Evolutionary conservation across 2,888 invertebrate genomes (phyloP).

Genomic region (Ditylenchus weischeri): DNA sequence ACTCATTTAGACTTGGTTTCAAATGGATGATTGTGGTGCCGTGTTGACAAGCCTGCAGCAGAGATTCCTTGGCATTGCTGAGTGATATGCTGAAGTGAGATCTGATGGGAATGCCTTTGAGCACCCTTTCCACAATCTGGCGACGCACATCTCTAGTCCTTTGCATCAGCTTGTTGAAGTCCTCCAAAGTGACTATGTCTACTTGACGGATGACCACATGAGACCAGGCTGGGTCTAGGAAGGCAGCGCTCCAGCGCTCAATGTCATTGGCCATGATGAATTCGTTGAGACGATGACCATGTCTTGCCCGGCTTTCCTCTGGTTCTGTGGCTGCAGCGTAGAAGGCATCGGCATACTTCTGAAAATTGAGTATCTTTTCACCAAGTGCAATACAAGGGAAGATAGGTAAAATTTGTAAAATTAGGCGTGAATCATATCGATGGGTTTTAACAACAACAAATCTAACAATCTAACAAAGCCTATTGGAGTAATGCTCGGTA

Average conservation of each 20-base stretch:
- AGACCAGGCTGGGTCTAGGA: constrained; percentile 58
- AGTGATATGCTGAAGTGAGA: constrained; percentile 55
- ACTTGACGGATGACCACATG: constrained; percentile 50
- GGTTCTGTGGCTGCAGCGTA: constrained; percentile 48
- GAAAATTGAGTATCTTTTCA: constrained; percentile 19
- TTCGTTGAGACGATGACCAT: constrained; percentile 50
- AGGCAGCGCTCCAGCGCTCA: constrained; percentile 43
- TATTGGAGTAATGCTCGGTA: too few species aligned
- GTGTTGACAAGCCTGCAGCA: constrained; percentile 44
- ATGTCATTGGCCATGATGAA: constrained; percentile 58
- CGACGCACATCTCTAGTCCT: constrained; percentile 54
- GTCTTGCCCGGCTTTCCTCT: constrained; percentile 41
- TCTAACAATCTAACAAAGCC: too few species aligned
- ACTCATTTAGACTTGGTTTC: constrained; percentile 27
- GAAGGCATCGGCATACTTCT: constrained; percentile 50
- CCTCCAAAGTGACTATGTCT: constrained; percentile 28
- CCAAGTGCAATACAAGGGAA: not conserved
- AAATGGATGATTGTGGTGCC: constrained; percentile 34
- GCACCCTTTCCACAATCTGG: constrained; percentile 56
- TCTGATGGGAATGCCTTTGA: constrained; percentile 57
- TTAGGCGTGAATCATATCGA: too few species aligned
- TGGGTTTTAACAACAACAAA: too few species aligned
- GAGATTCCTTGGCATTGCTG: constrained; percentile 54
- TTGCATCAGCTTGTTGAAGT: constrained; percentile 58
- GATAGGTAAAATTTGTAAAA: too few species aligned